Base-by-base conservation (phyloP, 2,888 invertebrate genomes). In the Drosophila anomalata region DNA sequence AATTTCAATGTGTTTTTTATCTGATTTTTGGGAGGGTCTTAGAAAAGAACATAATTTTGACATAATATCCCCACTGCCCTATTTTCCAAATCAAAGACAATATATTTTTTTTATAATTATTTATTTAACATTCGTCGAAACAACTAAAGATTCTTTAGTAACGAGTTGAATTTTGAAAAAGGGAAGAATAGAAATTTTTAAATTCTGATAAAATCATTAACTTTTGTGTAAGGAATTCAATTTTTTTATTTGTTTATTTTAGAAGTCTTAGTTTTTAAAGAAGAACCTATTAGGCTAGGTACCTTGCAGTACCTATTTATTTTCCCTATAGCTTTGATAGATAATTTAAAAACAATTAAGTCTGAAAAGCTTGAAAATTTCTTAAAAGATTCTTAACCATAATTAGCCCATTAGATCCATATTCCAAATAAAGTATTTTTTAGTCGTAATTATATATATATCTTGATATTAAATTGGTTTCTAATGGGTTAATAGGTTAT, bases 1-100 rank as follows among this genome's bases (percentile, higher is more conserved):
- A 62, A 66, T 41, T 53, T 3, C 47, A 59, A 57, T 47, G 6
- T 59, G 57, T 36, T 48, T 42, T 53, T 9, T 22, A 2, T 59
- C 17, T n/a, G 14, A 14, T 17, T 57, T 39, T 26, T 17, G 56
- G 50, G 8, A 2, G 7, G 22, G 0, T 24, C 22, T 12, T 24
- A 11, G 12, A 12, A 36, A 36, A 36, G 3, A 36, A n/a, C 4
- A n/a, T n/a, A n/a, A 7, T 4, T 24, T 24, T 24, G 22, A 24
- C 22, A 24, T 24, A 20, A 3, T 6, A 3, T 14, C 3, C 7
- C 11, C 22, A 24, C 22, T 24, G 0, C 22, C 22, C 3, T 3
- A 24, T 6, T 26, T 26, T 33, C 1, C 1, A 11, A 33, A 12
- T 33, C 11, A 33, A 33, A 33, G 4, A 12, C 12, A 4, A 5